phyloP scores from a whole-genome alignment of 2,113 vertebrate genomes.

The Polypterus bichir region DNA sequence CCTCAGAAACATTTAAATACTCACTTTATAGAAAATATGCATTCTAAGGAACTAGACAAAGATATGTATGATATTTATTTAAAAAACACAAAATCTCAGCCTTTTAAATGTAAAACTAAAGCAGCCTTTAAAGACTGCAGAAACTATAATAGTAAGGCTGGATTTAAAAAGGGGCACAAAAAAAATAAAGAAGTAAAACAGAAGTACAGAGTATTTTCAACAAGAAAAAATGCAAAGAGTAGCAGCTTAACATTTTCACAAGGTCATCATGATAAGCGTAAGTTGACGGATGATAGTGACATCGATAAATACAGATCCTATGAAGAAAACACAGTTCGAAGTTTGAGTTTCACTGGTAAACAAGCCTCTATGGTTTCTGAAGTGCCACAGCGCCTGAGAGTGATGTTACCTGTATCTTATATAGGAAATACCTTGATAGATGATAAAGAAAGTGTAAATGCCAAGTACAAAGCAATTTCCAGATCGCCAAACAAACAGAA shows the following conservation, averaged over 20 bases:
- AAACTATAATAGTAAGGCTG: neutral
- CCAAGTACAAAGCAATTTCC: neutral
- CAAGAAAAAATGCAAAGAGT: neutral
- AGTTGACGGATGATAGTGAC: neutral
- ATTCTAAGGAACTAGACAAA: neutral
- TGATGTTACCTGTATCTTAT: neutral
- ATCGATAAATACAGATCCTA: neutral
- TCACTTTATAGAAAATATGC: no score
- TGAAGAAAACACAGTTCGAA: slow-evolving; percentile 10
- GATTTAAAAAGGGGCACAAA: neutral
- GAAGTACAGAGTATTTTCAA: neutral
- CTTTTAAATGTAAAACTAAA: neutral
- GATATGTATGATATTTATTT: neutral
- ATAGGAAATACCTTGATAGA: neutral
- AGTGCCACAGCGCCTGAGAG: slow-evolving; percentile 3
- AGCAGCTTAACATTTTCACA: neutral
- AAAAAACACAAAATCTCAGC: neutral
- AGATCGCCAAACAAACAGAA: neutral
- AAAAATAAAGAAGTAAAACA: neutral
- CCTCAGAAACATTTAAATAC: neutral
- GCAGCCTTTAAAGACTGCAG: neutral
- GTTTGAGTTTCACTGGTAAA: slow-evolving; percentile 6
- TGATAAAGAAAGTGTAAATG: neutral
- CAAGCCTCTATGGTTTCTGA: neutral
- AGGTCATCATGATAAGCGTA: neutral